Base-by-base conservation (phyloP, 2,113 vertebrate species). In the Cebus imitator region DNA sequence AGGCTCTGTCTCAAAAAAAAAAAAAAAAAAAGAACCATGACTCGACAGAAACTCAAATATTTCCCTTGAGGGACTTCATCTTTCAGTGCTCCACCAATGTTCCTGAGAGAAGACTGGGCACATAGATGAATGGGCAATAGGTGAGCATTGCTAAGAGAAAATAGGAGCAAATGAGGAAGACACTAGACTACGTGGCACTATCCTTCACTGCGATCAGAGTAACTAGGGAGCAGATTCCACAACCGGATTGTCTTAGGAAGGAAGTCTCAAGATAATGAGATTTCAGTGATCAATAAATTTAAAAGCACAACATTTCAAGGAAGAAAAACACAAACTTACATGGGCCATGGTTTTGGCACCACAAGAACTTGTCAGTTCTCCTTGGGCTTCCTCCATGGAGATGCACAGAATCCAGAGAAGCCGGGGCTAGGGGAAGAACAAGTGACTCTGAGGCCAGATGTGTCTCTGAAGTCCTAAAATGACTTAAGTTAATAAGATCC, bases 331-430 rank as follows among this genome's bases (percentile, higher is more conserved):
- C 37, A 45, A 45, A 92, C 93, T 92, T 94, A 88, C 93, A 45
- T 78, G 50, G 30, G 83, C 96, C 93, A 78, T 94, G 78, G 52
- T 72, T 78, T 76, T 82, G 68, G 66, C 86, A 66, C 32, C 48
- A 37, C 25, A 94, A 76, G 83, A 72, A n/a, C 16, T 25, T 84
- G 70, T 45, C 55, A 79, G 82, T 94, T 72, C 37, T 78, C 84
- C 32, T 25, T 45, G 27, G 40, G 68, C 23, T 64, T 70, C 70
- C 50, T 92, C 82, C 43, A 61, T 23, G 2, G 58, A 90, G 73
- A 90, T 55, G 43, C 35, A 66, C 45, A 72, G 61, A 64, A n/a
- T 90, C 73, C 95, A 52, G 50, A 72, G 80, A 96, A 72, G 79
- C 78, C 40, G 43, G 40, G 68, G 55, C 91, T 94, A 30, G 17